Evolutionary conservation across 2,113 vertebrate species (phyloP), one percentile per base, ranked within the genome.

Genomic region (Hippocampus barbouri): DNA sequence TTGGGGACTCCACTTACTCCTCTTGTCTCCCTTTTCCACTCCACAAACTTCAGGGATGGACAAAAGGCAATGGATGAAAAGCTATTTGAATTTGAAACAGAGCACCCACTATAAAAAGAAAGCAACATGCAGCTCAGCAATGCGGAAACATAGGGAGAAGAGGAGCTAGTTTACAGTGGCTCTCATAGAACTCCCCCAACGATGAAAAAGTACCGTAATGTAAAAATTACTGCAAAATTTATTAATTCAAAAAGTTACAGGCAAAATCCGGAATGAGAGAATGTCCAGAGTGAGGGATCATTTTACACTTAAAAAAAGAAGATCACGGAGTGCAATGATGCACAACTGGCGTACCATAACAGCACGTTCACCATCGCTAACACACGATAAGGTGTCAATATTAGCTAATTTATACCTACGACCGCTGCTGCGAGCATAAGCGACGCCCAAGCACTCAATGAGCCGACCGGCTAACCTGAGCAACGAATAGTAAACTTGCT

Each of bases 41-140:
- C 85, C 90, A 89, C 89, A 90, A 90, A 93, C 84, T 89, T 86
- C 77, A 40, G 70, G 16, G 64, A 20, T 60, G 79, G 85, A 92
- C 90, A 93, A 92, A 92, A 90, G 83, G 79, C 83, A 80, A 25
- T 1, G n/a, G 77, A 75, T 89, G 88, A 89, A 84, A 85, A 85
- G 81, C 82, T 73, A 91, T 92, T 89, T 92, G 88, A 93, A 93
- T 93, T 85, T 92, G 89, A 92, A 93, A 90, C 86, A 77, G 87
- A n/a, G 82, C n/a, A 79, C 66, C 67, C 69, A 82, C 75, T 4
- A 38, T 41, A 68, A 73, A 70, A 38, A 68, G 12, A 66, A 66
- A 45, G 30, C 18, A 64, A 64, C 9, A 8, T 64, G 16, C 30
- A 65, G 21, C 18, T 11, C 20, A 20, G 20, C 20, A 43, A 23